Conservation (phyloP, 2,113 vertebrate species). For the Macquaria ambigua region DNA sequence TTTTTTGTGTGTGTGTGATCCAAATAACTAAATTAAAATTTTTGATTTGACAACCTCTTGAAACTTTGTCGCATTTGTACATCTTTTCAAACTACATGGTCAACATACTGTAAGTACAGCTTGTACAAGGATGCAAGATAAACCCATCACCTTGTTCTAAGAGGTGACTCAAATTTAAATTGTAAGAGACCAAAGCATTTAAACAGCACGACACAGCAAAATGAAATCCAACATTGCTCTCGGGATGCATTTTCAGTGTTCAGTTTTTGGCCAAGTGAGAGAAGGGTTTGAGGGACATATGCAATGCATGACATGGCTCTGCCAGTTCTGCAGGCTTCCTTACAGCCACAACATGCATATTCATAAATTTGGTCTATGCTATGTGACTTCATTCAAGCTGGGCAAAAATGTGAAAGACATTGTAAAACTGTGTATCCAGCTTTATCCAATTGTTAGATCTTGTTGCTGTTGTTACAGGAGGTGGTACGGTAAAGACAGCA, state of each 20-base stretch:
- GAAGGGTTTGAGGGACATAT: background rate
- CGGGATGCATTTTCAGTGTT: background rate
- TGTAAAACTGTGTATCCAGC: background rate
- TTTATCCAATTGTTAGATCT: background rate
- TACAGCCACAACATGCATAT: background rate
- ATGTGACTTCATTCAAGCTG: background rate
- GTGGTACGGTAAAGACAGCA: background rate
- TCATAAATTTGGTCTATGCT: background rate
- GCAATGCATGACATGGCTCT: background rate
- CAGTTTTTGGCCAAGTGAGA: background rate
- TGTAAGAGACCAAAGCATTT: background rate
- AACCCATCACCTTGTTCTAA: background rate
- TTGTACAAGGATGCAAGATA: background rate
- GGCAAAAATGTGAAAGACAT: background rate
- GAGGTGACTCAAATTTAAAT: background rate
- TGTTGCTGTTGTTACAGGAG: background rate
- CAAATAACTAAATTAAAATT: background rate
- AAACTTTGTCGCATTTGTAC: background rate
- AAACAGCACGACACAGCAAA: background rate
- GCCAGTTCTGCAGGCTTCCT: background rate
- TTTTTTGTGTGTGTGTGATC: background rate
- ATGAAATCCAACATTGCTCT: background rate
- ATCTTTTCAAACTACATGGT: background rate
- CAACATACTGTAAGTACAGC: background rate
- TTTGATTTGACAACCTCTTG: background rate